Evolutionary conservation across 2,888 invertebrate genomes (phyloP).

Genomic region (Drosophila diplacantha): DNA sequence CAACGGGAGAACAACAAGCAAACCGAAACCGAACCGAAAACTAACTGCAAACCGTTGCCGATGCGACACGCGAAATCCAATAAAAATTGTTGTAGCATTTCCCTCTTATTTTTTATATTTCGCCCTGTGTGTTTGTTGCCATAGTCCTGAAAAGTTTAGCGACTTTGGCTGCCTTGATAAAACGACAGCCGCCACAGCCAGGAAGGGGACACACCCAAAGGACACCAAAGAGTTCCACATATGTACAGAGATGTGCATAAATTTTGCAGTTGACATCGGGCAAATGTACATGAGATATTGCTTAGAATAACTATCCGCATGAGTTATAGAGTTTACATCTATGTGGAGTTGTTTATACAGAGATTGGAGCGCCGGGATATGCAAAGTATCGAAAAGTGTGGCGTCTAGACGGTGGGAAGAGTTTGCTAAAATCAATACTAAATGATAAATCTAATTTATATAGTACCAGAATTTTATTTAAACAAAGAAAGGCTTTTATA

Average conservation of each 20-base stretch:
- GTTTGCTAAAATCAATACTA: background rate
- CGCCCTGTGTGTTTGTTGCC: conserved; percentile 13
- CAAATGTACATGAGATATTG: conserved; percentile 64
- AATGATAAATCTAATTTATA: background rate
- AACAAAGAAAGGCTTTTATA: too few species aligned
- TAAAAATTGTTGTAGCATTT: conserved; percentile 46
- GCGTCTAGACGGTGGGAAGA: conserved; percentile 17
- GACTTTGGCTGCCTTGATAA: conserved; percentile 52
- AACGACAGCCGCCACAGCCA: conserved; percentile 40
- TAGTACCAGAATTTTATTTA: background rate
- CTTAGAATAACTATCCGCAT: conserved; percentile 46
- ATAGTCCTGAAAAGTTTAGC: conserved; percentile 54
- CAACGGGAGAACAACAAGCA: conserved; percentile 13
- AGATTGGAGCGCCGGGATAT: conserved; percentile 38
- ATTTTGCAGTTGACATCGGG: conserved; percentile 56
- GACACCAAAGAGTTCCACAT: conserved; percentile 26
- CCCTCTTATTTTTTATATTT: conserved; percentile 9
- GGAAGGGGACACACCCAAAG: conserved; percentile 22
- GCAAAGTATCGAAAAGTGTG: conserved; percentile 39
- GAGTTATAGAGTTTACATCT: conserved; percentile 37
- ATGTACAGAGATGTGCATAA: conserved; percentile 58
- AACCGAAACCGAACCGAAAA: conserved; percentile 34
- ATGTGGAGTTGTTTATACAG: conserved; percentile 37
- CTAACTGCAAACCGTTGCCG: conserved; percentile 56
- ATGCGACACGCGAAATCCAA: conserved; percentile 69